Evolutionary conservation across 2,113 vertebrate genomes (phyloP).

Genomic region (Odocoileus virginianus): DNA sequence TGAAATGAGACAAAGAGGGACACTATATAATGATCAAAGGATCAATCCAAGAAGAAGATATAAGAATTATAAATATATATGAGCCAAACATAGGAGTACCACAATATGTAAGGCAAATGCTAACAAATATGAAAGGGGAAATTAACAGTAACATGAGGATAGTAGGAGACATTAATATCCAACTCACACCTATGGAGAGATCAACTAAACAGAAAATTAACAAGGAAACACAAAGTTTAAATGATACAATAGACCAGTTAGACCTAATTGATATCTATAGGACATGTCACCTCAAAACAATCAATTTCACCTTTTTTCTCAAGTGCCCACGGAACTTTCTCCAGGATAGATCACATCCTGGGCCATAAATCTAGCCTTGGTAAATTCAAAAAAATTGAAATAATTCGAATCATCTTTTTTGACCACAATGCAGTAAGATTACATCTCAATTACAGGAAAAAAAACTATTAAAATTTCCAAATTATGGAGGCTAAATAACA

Average conservation of each 20-base stretch:
- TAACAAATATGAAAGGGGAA: neutral
- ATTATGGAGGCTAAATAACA: neutral
- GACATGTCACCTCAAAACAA: neutral
- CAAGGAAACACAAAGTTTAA: neutral
- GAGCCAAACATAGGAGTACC: neutral
- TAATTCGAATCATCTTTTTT: neutral
- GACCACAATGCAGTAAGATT: neutral
- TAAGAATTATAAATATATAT: neutral
- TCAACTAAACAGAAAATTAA: neutral
- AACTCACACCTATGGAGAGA: neutral
- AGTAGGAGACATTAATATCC: neutral
- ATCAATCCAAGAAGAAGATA: neutral
- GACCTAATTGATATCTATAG: neutral
- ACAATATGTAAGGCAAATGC: neutral
- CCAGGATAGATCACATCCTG: neutral
- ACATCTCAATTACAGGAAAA: neutral
- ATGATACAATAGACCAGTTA: neutral
- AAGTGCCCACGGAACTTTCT: neutral
- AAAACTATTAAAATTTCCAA: neutral
- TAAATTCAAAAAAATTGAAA: neutral
- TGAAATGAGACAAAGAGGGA: neutral
- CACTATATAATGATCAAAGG: neutral
- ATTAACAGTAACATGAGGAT: neutral
- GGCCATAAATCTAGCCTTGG: neutral
- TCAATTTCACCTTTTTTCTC: neutral